Evolutionary conservation across 2,113 vertebrate genomes (phyloP).

Genomic region (Pholis gunnellus): DNA sequence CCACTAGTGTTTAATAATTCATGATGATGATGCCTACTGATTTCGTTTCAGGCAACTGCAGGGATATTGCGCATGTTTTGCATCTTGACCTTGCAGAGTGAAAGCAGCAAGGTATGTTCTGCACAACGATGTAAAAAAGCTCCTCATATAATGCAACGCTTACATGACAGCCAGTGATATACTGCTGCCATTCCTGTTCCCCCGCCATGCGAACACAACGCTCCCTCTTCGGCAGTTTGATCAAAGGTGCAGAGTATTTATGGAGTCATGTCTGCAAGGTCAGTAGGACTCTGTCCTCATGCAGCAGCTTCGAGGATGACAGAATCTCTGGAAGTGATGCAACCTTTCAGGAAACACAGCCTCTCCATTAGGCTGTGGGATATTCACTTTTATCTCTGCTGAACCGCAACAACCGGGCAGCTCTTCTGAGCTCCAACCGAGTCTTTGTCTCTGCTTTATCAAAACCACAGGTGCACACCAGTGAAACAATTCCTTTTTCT

Average conservation of each 20-base stretch:
- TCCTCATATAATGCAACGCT: constrained; percentile 23
- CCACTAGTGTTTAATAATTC: constrained; percentile 65
- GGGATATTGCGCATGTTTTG: background rate
- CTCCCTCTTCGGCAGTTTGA: constrained; percentile 46
- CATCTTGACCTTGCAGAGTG: constrained; percentile 58
- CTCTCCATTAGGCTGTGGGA: background rate
- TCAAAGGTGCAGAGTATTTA: constrained; percentile 49
- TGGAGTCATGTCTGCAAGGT: constrained; percentile 47
- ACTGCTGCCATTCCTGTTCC: constrained; percentile 15
- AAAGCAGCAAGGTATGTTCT: constrained; percentile 21
- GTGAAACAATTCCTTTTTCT: background rate
- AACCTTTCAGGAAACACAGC: constrained; percentile 7
- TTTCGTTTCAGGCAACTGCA: constrained; percentile 39
- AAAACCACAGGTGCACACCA: constrained; percentile 1
- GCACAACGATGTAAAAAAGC: constrained; percentile 5
- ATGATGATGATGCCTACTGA: constrained; percentile 39
- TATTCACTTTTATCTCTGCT: constrained; percentile 22
- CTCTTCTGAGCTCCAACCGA: background rate
- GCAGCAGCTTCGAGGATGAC: background rate
- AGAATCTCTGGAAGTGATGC: constrained; percentile 11
- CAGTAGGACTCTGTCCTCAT: background rate
- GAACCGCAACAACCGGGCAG: background rate
- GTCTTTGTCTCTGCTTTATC: background rate
- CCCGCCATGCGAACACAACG: constrained; percentile 1
- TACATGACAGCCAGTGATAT: constrained; percentile 45